Conservation (phyloP, 2,113 vertebrate species). For the Gobius niger region DNA sequence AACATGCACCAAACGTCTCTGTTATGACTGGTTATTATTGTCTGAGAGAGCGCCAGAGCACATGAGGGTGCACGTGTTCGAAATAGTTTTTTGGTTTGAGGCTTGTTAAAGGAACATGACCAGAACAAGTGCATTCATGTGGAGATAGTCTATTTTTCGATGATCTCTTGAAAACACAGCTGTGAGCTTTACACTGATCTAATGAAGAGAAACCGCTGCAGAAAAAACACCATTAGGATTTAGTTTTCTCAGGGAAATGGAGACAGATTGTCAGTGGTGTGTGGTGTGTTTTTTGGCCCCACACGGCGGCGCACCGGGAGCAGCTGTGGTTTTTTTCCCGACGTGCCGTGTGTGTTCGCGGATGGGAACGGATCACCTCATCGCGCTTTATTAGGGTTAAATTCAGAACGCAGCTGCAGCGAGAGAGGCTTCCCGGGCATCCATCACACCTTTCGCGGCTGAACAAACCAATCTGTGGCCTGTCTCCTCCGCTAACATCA, state of each 20-base stretch:
- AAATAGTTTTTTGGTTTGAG: too few relatives aligned
- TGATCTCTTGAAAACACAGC: too few relatives aligned
- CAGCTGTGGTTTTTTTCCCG: conserved; percentile 17
- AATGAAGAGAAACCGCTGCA: not conserved
- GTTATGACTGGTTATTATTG: too few relatives aligned
- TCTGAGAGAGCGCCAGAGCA: too few relatives aligned
- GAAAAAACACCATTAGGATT: not conserved
- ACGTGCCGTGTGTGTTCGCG: conserved; percentile 25
- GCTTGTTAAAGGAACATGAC: too few relatives aligned
- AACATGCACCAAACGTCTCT: too few relatives aligned
- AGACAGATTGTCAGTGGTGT: not conserved
- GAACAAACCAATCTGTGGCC: conserved; percentile 64
- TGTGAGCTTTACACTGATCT: not conserved
- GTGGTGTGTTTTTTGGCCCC: not conserved
- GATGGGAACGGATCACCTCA: conserved; percentile 63
- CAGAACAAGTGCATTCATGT: too few relatives aligned
- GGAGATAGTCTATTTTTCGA: too few relatives aligned
- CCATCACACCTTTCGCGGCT: conserved; percentile 57
- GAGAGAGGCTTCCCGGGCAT: conserved; percentile 44
- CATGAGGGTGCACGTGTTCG: too few relatives aligned
- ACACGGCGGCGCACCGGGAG: not conserved
- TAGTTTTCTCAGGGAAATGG: not conserved
- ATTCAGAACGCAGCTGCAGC: conserved; percentile 35
- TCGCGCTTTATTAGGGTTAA: conserved; percentile 49
- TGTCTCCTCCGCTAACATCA: conserved; percentile 62